Conservation (phyloP, 2,797 vertebrate genomes). For the Malacoctenus gilli region DNA sequence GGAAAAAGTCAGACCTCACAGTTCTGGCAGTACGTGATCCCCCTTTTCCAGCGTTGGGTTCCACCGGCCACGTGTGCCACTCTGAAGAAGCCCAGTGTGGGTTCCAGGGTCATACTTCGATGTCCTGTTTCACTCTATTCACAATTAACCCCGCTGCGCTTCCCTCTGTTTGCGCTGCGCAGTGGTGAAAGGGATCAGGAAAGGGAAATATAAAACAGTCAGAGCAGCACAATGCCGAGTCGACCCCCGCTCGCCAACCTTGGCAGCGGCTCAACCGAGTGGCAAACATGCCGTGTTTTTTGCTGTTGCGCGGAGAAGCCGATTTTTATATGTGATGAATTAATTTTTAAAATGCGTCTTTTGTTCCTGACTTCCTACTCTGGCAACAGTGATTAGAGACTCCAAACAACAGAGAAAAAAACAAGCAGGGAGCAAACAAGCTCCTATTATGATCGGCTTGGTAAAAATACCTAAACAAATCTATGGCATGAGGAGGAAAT, state of each 20-base stretch:
- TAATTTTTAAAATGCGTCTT: too few species aligned
- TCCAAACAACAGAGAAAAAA: too few species aligned
- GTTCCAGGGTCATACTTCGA: constrained; percentile 77
- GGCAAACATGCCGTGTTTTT: constrained; percentile 47
- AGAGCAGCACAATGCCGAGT: constrained; percentile 63
- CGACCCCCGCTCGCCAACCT: constrained; percentile 35
- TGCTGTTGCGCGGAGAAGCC: constrained; percentile 3
- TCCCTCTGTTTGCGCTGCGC: constrained; percentile 88
- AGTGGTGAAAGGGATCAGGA: constrained; percentile 80
- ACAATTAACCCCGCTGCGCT: constrained; percentile 88
- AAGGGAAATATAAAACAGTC: constrained; percentile 85
- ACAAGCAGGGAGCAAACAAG: too few species aligned
- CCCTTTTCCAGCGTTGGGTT: constrained; percentile 18
- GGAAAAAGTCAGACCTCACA: neutral
- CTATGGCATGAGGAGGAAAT: too few species aligned
- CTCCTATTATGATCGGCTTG: too few species aligned
- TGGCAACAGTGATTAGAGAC: too few species aligned
- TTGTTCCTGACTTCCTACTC: too few species aligned
- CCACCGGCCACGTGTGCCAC: constrained; percentile 75
- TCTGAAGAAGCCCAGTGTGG: constrained; percentile 77
- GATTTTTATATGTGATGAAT: constrained; percentile 32
- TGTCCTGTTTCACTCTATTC: constrained; percentile 87
- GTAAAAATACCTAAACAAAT: too few species aligned
- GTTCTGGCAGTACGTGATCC: too few species aligned
- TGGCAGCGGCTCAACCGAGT: constrained; percentile 46